Conservation (phyloP, 2,797 vertebrate genomes). For the Tympanoctomys barrerae region DNA sequence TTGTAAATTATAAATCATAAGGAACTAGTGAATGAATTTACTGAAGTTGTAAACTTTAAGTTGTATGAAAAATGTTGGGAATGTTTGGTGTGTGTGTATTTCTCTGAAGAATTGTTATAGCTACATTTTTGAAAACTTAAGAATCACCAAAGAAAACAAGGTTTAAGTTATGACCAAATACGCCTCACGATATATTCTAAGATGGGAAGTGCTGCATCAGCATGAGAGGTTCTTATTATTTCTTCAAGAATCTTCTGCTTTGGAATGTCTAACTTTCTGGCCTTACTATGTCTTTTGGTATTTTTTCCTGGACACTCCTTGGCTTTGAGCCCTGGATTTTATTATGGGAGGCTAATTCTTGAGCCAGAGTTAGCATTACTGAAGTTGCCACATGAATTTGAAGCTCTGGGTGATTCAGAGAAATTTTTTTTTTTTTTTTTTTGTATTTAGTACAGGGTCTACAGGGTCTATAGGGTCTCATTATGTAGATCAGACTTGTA, state of each 20-base stretch:
- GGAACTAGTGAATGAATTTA: background rate
- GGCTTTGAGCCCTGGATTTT: background rate
- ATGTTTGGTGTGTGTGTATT: background rate
- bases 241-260: background rate
- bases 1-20: conserved; percentile 13
- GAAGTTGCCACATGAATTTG: background rate
- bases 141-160: conserved; percentile 3
- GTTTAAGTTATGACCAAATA: background rate
- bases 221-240: background rate
- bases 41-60: conserved; percentile 25
- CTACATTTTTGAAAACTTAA: conserved; percentile 27
- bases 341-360: background rate
- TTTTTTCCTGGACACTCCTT: background rate
- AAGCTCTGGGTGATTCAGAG: conserved; percentile 31
- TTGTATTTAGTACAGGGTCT: too few species aligned
- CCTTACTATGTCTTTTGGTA: background rate
- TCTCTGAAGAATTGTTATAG: conserved; percentile 38
- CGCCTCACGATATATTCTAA: background rate
- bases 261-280: background rate
- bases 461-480: too few species aligned
- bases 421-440: background rate
- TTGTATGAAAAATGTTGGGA: background rate
- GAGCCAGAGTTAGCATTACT: background rate
- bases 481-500: too few species aligned
- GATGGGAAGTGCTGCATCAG: background rate